These are phyloP conservation scores for Syrmaticus mikado DNA, from an alignment of 2,113 vertebrate species.

Conservation along the genomic window DNA sequence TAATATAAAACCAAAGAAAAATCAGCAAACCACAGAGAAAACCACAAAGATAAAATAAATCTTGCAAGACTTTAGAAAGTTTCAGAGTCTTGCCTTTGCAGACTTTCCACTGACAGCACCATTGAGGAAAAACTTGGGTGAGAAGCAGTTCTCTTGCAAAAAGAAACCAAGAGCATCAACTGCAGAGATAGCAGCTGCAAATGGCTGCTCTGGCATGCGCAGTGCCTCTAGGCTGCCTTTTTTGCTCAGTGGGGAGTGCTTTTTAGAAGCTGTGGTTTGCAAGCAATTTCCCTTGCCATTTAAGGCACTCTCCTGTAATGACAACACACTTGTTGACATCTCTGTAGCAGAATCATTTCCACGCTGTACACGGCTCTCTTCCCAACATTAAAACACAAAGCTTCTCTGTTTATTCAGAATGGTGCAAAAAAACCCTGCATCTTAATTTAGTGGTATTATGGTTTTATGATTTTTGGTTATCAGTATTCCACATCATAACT, in stretches of 20 bases:
- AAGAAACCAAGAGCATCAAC: not conserved
- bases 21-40: not conserved
- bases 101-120: not conserved
- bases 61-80: not conserved
- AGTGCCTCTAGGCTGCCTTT: not conserved
- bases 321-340: not conserved
- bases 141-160: not conserved
- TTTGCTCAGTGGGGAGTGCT: not conserved
- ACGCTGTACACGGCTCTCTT: not conserved
- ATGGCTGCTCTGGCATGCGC: not conserved
- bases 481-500: no score
- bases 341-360: not conserved
- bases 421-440: not conserved
- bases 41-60: not conserved
- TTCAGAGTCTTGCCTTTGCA: not conserved
- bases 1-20: not conserved
- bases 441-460: not conserved
- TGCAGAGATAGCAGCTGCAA: not conserved
- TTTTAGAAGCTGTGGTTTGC: conserved; percentile 2
- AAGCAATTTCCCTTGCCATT: not conserved
- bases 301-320: not conserved
- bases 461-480: no score
- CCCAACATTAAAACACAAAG: not conserved
- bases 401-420: not conserved
- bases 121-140: not conserved